phyloP scores from a whole-genome alignment of 2,113 vertebrate genomes.

The Dinomys branickii region DNA sequence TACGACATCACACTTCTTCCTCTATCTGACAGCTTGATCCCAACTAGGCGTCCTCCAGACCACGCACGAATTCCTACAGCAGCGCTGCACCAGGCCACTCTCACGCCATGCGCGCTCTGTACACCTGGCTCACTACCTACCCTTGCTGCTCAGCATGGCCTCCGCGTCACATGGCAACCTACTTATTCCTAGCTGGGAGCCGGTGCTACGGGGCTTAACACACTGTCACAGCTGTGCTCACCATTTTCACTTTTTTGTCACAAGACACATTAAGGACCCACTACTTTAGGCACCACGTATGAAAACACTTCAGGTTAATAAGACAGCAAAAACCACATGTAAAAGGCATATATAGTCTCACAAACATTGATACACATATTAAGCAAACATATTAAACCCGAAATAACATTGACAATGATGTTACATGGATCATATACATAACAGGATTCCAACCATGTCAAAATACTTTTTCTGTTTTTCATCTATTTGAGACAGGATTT shows the following conservation, averaged over 20 bases:
- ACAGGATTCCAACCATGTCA: constrained; percentile 21
- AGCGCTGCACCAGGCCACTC: not conserved
- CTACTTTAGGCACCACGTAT: not conserved
- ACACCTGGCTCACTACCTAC: not conserved
- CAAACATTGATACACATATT: constrained; percentile 32
- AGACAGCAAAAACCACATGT: constrained; percentile 15
- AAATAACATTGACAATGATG: constrained; percentile 17
- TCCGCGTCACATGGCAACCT: not conserved
- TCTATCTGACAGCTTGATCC: not conserved
- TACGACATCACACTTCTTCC: not conserved
- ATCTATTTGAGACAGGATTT: no score
- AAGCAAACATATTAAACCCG: constrained; percentile 49
- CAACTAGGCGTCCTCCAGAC: not conserved
- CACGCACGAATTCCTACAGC: not conserved
- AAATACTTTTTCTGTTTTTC: not conserved
- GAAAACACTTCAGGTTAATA: constrained; percentile 40
- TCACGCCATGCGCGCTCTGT: not conserved
- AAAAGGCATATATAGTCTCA: not conserved
- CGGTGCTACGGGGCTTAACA: not conserved
- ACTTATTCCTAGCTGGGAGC: not conserved
- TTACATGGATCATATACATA: constrained; percentile 14
- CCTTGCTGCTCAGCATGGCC: not conserved
- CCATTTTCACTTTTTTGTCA: not conserved
- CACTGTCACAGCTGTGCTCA: not conserved
- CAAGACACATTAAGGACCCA: constrained; percentile 45